phyloP scores from a whole-genome alignment of 1,140 invertebrate genomes.

The Drosophila tropicalis region DNA sequence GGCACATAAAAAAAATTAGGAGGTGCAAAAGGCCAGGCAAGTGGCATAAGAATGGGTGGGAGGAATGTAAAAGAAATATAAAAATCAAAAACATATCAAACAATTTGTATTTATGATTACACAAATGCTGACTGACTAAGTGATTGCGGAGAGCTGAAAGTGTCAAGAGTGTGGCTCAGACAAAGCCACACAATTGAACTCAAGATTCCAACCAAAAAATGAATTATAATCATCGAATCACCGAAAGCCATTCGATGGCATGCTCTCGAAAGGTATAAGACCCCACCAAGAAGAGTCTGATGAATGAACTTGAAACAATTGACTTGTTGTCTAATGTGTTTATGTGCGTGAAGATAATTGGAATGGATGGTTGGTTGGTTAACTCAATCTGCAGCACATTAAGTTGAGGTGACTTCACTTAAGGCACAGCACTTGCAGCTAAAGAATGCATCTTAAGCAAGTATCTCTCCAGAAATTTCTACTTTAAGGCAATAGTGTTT shows the following conservation, averaged over 20 bases:
- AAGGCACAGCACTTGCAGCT: no score
- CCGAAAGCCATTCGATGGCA: conserved; percentile 37
- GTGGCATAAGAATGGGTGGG: neutral
- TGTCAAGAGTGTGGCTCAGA: conserved; percentile 44
- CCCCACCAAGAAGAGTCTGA: conserved; percentile 18
- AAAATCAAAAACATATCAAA: conserved; percentile 42
- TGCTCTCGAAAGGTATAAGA: conserved; percentile 57
- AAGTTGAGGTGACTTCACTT: no score
- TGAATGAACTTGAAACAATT: conserved; percentile 78
- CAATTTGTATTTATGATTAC: conserved; percentile 29
- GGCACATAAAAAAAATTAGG: conserved; percentile 49
- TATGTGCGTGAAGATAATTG: conserved; percentile 40
- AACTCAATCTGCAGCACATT: no score
- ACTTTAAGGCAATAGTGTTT: no score
- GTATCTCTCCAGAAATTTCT: no score
- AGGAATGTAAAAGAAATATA: conserved; percentile 53
- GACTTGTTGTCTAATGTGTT: conserved; percentile 47
- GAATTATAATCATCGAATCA: conserved; percentile 35
- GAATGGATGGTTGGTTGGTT: conserved; percentile 1
- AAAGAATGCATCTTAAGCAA: neutral
- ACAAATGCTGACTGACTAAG: conserved; percentile 25
- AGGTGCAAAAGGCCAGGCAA: neutral
- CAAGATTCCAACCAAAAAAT: conserved; percentile 14
- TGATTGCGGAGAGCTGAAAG: conserved; percentile 27
- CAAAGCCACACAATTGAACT: conserved; percentile 15